These are phyloP conservation scores for Myrmecophaga tridactyla DNA, from an alignment of 2,113 vertebrate genomes.

Conservation along the genomic window DNA sequence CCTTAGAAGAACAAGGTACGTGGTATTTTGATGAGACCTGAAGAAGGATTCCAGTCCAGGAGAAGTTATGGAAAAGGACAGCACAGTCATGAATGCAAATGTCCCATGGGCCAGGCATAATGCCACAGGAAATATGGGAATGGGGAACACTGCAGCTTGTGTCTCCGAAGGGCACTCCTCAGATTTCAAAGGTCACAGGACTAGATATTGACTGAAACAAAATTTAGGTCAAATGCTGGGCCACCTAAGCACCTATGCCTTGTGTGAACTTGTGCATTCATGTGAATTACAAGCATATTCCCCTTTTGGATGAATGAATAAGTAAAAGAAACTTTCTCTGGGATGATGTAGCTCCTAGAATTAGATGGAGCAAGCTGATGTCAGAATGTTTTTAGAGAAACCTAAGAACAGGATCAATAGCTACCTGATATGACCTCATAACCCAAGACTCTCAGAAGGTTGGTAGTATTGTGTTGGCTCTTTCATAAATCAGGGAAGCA, in stretches of 20 bases:
- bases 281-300: background rate
- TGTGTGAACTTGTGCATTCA: background rate
- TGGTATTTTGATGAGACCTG: background rate
- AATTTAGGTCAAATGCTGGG: background rate
- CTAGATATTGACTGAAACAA: background rate
- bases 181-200: background rate
- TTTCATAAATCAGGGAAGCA: background rate
- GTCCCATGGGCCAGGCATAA: background rate
- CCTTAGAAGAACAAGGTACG: background rate
- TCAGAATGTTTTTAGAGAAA: background rate
- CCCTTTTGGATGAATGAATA: background rate
- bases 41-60: background rate
- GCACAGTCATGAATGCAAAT: background rate
- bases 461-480: rapidly evolving
- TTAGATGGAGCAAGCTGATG: background rate
- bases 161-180: background rate
- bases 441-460: background rate
- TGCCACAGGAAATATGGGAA: background rate
- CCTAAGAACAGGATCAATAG: background rate
- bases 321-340: background rate
- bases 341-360: background rate
- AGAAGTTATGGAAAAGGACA: background rate
- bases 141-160: too few relatives aligned
- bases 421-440: background rate
- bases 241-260: background rate